Base-by-base conservation (phyloP, 1,140 invertebrate species). In the Cecropterus lyciades region DNA sequence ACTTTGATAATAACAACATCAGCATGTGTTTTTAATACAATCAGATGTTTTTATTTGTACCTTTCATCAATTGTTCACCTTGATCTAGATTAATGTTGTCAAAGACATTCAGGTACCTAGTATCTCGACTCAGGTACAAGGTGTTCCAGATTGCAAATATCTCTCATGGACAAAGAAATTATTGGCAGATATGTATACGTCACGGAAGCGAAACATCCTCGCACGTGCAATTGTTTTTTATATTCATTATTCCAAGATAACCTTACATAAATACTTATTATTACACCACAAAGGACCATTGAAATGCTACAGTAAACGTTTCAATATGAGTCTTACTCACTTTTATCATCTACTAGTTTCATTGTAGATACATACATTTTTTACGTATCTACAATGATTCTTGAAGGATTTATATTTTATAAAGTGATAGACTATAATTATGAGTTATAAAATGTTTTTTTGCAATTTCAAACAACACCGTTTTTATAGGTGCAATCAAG, bases 1-100 rank as follows among this genome's bases (percentile, higher is more conserved):
- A 51, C 52, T 52, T 59, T 64, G 45, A 15, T 68, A 72, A 65
- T 69, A 60, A 27, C 60, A 75, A 37, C 49, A 74, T 75, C 59
- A 75, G 65, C 79, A 84, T 75, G 79, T 78, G 79, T 79, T 76
- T 72, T 73, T 24, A 63, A 55, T 24, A n/a, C 65, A 66, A 60
- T 45, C 65, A 53, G 17, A 46, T 59, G 56, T 33, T 59, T 46
- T 65, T 59, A 63, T 60, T 72, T 33, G 20, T 65, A 42, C 16
- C 33, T 45, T 37, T 65, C 42, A 27, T 59, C 42, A 16, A 59
- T 20, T 46, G 40, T 24, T 57, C 17, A 57, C 55, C 52, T 65
- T 65, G 63, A 65, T 53, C 51, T 24, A 55, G 20, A 46, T 56
- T 27, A 52, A 17, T 5, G 30, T 48, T 55, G 30, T 56, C 15